Percentiles rank a stretch among this genome's conserved stretches.
These are phyloP conservation scores for Leptopilina boulardi DNA, from an alignment of 1,140 invertebrate genomes.

Conservation along the genomic window DNA sequence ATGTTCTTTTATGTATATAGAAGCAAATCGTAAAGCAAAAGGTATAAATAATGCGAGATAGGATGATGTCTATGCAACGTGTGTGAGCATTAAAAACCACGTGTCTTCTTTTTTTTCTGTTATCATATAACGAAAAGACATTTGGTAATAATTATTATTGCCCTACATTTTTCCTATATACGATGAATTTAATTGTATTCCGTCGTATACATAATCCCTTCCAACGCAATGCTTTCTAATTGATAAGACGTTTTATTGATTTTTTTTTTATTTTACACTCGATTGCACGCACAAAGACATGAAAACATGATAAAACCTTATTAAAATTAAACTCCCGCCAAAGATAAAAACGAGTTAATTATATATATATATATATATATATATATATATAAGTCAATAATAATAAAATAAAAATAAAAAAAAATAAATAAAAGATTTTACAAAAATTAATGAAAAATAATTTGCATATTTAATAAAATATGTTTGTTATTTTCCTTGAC, in stretches of 20 bases:
- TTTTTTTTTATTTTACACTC: neutral
- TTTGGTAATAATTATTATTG: neutral
- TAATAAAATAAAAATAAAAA: no score
- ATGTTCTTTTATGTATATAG: neutral
- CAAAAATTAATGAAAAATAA: no score
- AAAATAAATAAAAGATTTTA: no score
- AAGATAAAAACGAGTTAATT: no score
- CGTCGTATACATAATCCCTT: neutral
- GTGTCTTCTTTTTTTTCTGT: slow-evolving; percentile 2
- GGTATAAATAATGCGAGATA: neutral
- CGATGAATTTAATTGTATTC: neutral
- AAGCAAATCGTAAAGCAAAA: neutral
- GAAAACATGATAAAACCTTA: no score
- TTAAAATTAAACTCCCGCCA: no score
- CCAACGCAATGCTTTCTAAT: neutral
- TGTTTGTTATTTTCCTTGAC: no score
- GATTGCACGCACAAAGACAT: neutral
- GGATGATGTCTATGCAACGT: slow-evolving; percentile 2
- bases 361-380: no score
- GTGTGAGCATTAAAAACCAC: neutral
- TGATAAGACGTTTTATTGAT: neutral
- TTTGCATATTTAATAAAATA: no score
- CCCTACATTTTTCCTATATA: neutral
- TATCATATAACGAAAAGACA: neutral
- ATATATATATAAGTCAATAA: no score